Evolutionary conservation across 2,113 vertebrate species (phyloP).

Genomic region (Oophaga pumilio): DNA sequence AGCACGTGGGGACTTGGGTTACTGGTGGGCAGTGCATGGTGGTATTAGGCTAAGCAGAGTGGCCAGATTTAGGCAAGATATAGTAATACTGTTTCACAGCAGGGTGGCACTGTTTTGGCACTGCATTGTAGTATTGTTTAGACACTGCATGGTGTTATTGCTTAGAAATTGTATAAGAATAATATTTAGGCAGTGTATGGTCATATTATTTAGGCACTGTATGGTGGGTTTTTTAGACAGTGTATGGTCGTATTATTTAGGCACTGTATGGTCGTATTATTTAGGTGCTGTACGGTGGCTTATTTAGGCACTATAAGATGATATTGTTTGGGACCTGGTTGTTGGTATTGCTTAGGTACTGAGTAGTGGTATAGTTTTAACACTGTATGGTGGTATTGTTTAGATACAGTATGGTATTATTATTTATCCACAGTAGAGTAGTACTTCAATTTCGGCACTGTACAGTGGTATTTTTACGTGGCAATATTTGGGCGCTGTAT

Average conservation of each 20-base stretch:
- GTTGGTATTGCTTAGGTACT: too few species aligned
- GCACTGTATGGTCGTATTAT: neutral
- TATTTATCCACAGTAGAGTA: too few species aligned
- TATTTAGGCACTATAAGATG: too few species aligned
- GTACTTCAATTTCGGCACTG: too few species aligned
- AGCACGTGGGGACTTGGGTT: neutral
- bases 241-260: neutral
- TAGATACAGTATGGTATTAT: too few species aligned
- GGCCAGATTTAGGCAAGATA: neutral
- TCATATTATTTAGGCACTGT: neutral
- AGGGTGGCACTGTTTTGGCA: neutral
- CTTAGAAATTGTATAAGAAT: neutral
- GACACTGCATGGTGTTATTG: neutral
- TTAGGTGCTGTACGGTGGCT: too few species aligned
- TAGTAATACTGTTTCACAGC: neutral
- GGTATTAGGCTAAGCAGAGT: neutral
- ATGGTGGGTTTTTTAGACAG: neutral
- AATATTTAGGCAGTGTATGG: neutral
- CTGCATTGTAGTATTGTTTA: neutral
- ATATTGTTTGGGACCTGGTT: too few species aligned
- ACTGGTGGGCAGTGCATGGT: neutral
- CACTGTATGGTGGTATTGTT: neutral
- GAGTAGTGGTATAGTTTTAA: too few species aligned
- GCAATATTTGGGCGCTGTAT: too few species aligned
- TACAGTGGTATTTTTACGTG: too few species aligned